phyloP scores from a whole-genome alignment of 2,888 invertebrate genomes.

The Spisula subtruncata region DNA sequence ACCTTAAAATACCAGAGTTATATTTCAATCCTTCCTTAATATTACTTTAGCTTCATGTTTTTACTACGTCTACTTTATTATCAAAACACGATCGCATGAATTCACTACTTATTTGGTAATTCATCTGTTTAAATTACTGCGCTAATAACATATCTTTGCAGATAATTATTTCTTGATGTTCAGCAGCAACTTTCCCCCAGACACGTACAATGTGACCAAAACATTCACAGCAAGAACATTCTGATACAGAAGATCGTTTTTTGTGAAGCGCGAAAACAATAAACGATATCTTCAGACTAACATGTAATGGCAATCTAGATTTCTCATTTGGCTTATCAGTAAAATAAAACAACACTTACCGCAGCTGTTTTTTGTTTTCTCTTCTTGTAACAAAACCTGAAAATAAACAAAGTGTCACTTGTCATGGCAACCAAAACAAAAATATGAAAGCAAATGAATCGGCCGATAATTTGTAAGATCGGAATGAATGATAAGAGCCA shows the following conservation, averaged over 20 bases:
- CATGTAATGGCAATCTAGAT: not conserved
- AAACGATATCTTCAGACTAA: not conserved
- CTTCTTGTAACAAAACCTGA: conserved; percentile 41
- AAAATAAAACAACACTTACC: conserved; percentile 27
- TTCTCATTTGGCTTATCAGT: conserved; percentile 9
- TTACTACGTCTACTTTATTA: too few relatives aligned
- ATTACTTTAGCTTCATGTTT: too few relatives aligned
- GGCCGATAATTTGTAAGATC: too few relatives aligned
- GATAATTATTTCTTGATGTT: not conserved
- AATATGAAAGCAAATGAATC: not conserved
- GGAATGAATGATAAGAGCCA: too few relatives aligned
- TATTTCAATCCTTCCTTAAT: too few relatives aligned
- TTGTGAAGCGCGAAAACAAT: not conserved
- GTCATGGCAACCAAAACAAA: not conserved
- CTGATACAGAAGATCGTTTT: not conserved
- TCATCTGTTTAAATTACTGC: too few relatives aligned
- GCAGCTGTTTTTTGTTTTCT: conserved; percentile 7
- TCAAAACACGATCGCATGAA: too few relatives aligned
- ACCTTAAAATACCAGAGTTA: too few relatives aligned
- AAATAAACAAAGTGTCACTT: conserved; percentile 1
- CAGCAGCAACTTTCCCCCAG: not conserved
- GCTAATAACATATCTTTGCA: not conserved
- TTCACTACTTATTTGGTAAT: too few relatives aligned
- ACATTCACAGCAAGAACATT: not conserved
- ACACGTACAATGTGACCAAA: not conserved